These are phyloP conservation scores for Monomorium pharaonis DNA, from an alignment of 1,140 invertebrate species.

Conservation along the genomic window DNA sequence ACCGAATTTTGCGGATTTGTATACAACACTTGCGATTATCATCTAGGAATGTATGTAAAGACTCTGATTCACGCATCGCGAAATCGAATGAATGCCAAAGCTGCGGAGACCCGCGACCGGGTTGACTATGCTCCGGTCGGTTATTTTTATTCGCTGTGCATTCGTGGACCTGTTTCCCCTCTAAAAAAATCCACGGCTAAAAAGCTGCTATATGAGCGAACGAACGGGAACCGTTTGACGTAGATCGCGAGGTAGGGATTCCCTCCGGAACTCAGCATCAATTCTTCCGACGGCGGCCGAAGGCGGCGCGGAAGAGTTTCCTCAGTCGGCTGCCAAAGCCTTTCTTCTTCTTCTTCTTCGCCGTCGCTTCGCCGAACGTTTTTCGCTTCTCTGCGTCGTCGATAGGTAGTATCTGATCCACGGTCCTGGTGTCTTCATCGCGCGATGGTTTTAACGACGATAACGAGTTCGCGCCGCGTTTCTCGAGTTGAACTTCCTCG, in stretches of 20 bases:
- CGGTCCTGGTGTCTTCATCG: not conserved
- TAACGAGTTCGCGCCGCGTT: not conserved
- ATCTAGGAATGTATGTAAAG: conserved; percentile 41
- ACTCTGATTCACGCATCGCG: conserved; percentile 40
- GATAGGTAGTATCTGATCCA: not conserved
- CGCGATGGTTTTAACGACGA: not conserved
- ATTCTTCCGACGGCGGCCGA: conserved; percentile 67
- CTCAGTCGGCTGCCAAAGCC: conserved; percentile 61
- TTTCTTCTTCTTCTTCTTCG: conserved; percentile 64
- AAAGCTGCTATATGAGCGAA: not conserved
- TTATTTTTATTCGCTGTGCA: conserved; percentile 68
- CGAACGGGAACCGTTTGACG: not conserved
- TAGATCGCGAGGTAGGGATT: conserved; percentile 24
- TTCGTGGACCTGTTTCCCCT: not conserved
- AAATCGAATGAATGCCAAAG: conserved; percentile 12
- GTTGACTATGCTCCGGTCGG: conserved; percentile 33
- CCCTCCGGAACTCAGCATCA: conserved; percentile 21
- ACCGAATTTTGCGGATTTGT: conserved; percentile 44
- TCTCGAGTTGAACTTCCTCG: conserved; percentile 49
- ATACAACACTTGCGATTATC: conserved; percentile 28
- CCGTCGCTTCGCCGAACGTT: not conserved
- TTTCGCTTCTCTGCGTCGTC: conserved; percentile 25
- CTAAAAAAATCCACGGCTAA: conserved; percentile 27
- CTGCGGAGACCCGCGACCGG: not conserved
- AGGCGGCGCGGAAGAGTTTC: conserved; percentile 65